A percentile compares a stretch with the other conserved stretches of the same genome.
Conservation (phyloP, 2,113 vertebrate genomes). For the Sylvietta virens region DNA sequence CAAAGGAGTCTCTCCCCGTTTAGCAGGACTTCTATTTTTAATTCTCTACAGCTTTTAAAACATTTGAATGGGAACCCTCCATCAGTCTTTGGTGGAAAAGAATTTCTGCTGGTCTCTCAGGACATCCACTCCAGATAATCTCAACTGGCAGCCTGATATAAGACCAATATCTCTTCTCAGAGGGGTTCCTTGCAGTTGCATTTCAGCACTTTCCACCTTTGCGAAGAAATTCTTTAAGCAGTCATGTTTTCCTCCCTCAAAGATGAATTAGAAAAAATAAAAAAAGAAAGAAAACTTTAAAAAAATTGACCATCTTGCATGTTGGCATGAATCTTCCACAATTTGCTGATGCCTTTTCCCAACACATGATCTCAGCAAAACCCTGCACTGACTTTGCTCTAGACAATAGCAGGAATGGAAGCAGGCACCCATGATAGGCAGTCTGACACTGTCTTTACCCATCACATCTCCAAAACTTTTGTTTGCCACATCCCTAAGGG, state of each 20-base stretch:
- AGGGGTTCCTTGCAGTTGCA: constrained; percentile 46
- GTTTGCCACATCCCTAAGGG: neutral
- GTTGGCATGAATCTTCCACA: neutral
- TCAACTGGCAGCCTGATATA: constrained; percentile 31
- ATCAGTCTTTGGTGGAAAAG: constrained; percentile 56
- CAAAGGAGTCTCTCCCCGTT: constrained; percentile 63
- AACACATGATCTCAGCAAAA: neutral
- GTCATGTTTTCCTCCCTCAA: neutral
- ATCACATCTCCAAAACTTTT: neutral
- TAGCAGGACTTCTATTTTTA: constrained; percentile 66
- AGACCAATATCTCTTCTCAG: constrained; percentile 15
- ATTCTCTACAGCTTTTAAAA: constrained; percentile 77
- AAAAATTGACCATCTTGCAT: neutral
- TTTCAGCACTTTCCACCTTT: constrained; percentile 54
- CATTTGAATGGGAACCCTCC: constrained; percentile 63
- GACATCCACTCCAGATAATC: constrained; percentile 61
- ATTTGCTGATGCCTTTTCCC: neutral
- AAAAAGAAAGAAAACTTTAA: neutral
- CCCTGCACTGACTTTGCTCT: neutral
- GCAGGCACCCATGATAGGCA: neutral
- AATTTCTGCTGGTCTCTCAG: constrained; percentile 57
- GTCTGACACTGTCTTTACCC: neutral
- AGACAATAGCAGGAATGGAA: neutral
- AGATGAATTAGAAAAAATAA: neutral
- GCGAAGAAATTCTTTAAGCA: constrained; percentile 18